Percentiles rank a stretch among this genome's conserved stretches.
Evolutionary conservation across 2,888 invertebrate species (phyloP).

Genomic region (Andricus curvator): DNA sequence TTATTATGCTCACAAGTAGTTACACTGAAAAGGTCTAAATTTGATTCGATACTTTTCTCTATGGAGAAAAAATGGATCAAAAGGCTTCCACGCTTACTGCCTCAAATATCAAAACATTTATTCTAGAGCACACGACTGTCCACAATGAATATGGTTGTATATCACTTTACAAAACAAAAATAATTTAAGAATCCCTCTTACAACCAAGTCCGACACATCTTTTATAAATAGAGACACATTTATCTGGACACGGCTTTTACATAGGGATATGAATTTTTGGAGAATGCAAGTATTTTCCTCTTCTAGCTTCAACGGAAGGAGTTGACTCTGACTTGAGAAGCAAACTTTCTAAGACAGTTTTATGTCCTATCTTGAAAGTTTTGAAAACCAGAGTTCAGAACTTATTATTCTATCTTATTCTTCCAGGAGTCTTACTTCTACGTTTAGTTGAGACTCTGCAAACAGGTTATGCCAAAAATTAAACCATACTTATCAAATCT

Average conservation of each 20-base stretch:
- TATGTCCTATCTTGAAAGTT: neutral
- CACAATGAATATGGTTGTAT: neutral
- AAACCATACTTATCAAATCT: neutral
- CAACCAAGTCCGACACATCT: too few species aligned
- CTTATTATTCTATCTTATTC: slow-evolving; percentile 1
- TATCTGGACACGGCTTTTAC: neutral
- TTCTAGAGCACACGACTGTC: neutral
- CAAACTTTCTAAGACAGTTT: neutral
- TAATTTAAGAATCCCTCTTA: neutral
- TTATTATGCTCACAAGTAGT: too few species aligned
- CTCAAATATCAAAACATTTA: neutral
- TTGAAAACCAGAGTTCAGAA: neutral
- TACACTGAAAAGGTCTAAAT: neutral
- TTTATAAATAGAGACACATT: neutral
- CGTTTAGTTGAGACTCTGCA: neutral
- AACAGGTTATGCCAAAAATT: neutral
- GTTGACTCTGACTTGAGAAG: neutral
- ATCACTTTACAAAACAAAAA: neutral
- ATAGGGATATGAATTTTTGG: neutral
- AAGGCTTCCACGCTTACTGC: neutral
- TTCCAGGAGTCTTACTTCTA: neutral
- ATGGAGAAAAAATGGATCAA: neutral
- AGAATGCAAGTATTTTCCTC: neutral
- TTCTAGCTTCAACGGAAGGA: neutral
- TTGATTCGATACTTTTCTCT: neutral